Base-by-base conservation (phyloP, 2,797 vertebrate species). In the Anas acuta region DNA sequence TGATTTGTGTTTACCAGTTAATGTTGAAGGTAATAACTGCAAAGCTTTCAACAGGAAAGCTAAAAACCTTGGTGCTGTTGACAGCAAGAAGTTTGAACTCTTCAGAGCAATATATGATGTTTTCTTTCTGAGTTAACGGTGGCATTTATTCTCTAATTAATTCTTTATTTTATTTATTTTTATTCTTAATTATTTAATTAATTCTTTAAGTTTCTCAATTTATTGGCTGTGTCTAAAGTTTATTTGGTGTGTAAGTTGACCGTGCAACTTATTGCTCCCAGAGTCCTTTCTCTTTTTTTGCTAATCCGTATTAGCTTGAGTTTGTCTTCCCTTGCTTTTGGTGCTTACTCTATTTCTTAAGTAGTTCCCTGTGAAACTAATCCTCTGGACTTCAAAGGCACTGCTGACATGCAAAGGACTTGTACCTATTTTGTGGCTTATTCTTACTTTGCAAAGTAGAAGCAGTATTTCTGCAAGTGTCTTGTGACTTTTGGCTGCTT, bases 361-460 rank as follows among this genome's bases (percentile, higher is more conserved):
- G 51, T 37, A 47, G 14, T 60, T 75, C 54, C 26, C 26, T 9
- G 20, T 76, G 72, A 83, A 93, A 70, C 78, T 35, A 76, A 76
- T 85, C 76, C 47, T 41, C 18, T 70, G 75, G 35, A 62, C 90
- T 94, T 95, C 90, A 90, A 73, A 94, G 90, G 37, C 79, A 10
- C 57, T 88, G 37, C 45, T 91, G 85, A 73, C 26, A 0, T 0
- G 41, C 85, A 6, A 53, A 70, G 8, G 65, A 15, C 28, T 39
- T 66, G 30, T 22, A 32, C 62, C 37, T 0, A 0, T 54, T 74
- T 33, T 33, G 83, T 82, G 43, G 53, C 67, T 65, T 23, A 12
- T 4, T 39, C 25, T 23, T 43, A 1, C 58, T 84, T 57, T 25
- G 85, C 43, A 30, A 45, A 60, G 20, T 67, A 47, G 65, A 13